Base-by-base conservation (phyloP, 2,888 invertebrate genomes). In the Cataglyphis altisquamis region DNA sequence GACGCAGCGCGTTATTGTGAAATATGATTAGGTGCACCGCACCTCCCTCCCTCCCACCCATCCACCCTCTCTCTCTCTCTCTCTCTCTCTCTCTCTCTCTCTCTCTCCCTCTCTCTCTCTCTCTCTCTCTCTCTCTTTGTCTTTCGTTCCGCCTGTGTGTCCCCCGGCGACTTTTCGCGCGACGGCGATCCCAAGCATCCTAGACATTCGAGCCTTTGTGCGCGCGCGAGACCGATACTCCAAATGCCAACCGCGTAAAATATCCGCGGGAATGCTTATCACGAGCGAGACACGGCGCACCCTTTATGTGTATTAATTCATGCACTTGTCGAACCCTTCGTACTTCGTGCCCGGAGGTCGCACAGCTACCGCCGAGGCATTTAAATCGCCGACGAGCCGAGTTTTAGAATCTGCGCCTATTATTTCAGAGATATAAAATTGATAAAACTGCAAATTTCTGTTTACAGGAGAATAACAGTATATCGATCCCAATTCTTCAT, bases 1-100 rank as follows among this genome's bases (percentile, higher is more conserved):
- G 88, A 87, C 86, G 87, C 88, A 87, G 88, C 92, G 91, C 41
- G 32, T 93, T 93, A 93, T 93, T 92, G 90, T 92, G 92, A 93
- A 93, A 92, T 92, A 93, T 91, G 93, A 93, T 93, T 94, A 93
- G 91, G 89, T 89, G 87, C 21, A 68, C 9, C 66, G 10, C 68
- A 32, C 82, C 73, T 82, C 74, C 81, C 45, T 66, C 36, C 74
- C 80, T 66, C 66, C 80, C 66, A 68, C 0, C 29, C 29, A 29
- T 2, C 29, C 29, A 2, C 41, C 63, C 39, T 8, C 25, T 4
- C 41, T 12, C 25, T 18, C 41, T 45, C 55, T 25, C n/a, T 10
- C 9, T 36, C 18, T 21, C 32, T 36, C 29, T 48, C 52, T 52
- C 39, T 66, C 81, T 29, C 81, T 63, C 66, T 73, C 41, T 68